Evolutionary conservation across 2,888 invertebrate species (phyloP).

Genomic region (Lucinisca nassula): DNA sequence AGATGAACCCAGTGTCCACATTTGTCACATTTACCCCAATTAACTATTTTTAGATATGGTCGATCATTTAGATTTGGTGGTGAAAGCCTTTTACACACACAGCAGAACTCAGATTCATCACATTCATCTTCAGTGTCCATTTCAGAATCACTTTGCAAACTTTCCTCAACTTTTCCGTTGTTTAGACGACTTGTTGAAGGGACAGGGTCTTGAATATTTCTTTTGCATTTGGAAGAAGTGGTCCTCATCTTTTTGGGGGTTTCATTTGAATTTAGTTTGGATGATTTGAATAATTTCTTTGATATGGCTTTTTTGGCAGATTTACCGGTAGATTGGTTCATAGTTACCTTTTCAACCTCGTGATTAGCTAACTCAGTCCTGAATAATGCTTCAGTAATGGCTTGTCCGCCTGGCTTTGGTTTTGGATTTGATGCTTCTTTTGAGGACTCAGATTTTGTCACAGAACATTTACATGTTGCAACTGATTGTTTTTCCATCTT

Average conservation of each 20-base stretch:
- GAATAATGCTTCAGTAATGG: background rate
- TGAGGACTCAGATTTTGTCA: background rate
- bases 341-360: background rate
- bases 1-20: background rate
- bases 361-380: background rate
- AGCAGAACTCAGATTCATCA: background rate
- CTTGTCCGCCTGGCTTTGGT: background rate
- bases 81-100: background rate
- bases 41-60: background rate
- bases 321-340: too few relatives aligned
- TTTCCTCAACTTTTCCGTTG: background rate
- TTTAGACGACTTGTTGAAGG: background rate
- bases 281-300: too few relatives aligned
- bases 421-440: background rate
- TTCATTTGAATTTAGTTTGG: too few relatives aligned
- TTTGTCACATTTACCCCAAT: background rate
- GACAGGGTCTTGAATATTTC: background rate
- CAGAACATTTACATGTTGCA: background rate
- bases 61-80: background rate
- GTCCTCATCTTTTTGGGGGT: background rate
- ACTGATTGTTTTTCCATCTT: background rate
- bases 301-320: too few relatives aligned
- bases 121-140: background rate
- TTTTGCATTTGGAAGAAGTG: background rate
- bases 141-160: background rate